phyloP scores from a whole-genome alignment of 1,140 invertebrate species.

The Achatina immaculata region DNA sequence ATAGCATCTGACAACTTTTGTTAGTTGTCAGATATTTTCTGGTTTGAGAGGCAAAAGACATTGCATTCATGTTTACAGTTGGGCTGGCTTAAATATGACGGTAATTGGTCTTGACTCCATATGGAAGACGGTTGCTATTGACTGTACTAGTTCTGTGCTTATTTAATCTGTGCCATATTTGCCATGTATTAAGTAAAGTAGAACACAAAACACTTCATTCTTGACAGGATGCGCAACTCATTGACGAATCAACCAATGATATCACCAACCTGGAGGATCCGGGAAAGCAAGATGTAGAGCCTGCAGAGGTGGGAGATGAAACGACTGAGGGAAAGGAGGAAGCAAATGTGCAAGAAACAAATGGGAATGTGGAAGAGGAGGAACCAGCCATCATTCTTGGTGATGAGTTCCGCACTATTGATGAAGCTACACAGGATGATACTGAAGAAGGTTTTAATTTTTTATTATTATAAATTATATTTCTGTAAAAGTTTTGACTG shows the following conservation, averaged over 20 bases:
- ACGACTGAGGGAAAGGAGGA: slow-evolving; percentile 53
- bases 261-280: slow-evolving; percentile 19
- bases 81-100: too few species aligned
- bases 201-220: too few species aligned
- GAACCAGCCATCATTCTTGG: slow-evolving; percentile 41
- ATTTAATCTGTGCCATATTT: too few species aligned
- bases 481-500: slow-evolving; percentile 2
- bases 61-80: too few species aligned
- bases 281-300: slow-evolving; percentile 26
- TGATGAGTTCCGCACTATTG: slow-evolving; percentile 55
- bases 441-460: slow-evolving; percentile 40
- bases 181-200: too few species aligned
- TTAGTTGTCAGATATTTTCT: too few species aligned
- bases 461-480: too few species aligned
- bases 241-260: slow-evolving; percentile 21
- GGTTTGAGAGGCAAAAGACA: too few species aligned
- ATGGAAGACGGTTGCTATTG: too few species aligned
- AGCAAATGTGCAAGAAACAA: slow-evolving; percentile 46
- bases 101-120: too few species aligned
- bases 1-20: too few species aligned
- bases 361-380: slow-evolving; percentile 53
- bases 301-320: slow-evolving; percentile 32
- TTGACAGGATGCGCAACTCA: slow-evolving; percentile 14
- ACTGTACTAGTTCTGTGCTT: too few species aligned
- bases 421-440: slow-evolving; percentile 55